phyloP scores from a whole-genome alignment of 2,113 vertebrate genomes.

The Macquaria ambigua region DNA sequence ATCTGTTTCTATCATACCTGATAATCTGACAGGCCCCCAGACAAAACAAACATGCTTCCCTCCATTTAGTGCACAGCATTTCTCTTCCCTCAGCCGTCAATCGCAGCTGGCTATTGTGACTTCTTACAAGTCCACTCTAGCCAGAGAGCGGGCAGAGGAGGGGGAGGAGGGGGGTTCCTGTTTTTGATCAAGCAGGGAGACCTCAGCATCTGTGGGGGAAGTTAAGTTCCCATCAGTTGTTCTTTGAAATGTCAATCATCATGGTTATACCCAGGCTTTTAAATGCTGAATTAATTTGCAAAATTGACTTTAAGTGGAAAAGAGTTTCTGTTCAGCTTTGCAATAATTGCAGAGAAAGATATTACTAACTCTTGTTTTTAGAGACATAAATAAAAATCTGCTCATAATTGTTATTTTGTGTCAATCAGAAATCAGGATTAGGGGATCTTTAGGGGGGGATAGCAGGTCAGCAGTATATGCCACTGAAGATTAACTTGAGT shows the following conservation, averaged over 20 bases:
- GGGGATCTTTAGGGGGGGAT: not conserved
- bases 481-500: no score
- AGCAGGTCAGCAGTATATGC: no score
- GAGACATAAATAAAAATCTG: not conserved
- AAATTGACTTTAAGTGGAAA: not conserved
- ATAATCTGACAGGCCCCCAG: slow-evolving; percentile 39
- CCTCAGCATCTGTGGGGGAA: not conserved
- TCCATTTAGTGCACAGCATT: not conserved
- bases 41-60: slow-evolving; percentile 29
- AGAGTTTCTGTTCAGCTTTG: not conserved
- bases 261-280: not conserved
- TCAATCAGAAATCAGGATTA: not conserved
- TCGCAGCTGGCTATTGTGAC: not conserved
- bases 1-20: slow-evolving; percentile 39
- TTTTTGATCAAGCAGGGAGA: slow-evolving; percentile 30
- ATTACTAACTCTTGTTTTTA: not conserved
- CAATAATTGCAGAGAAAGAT: not conserved
- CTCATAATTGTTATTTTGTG: not conserved
- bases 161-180: slow-evolving; percentile 1
- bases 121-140: slow-evolving; percentile 7
- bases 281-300: not conserved
- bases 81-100: slow-evolving; percentile 2
- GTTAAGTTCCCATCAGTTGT: not conserved
- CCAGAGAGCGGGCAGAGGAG: not conserved
- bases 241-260: slow-evolving; percentile 15